A percentile compares a stretch with the other conserved stretches of the same genome.
These are phyloP conservation scores for Zingel zingel DNA, from an alignment of 2,113 vertebrate genomes.

Conservation along the genomic window DNA sequence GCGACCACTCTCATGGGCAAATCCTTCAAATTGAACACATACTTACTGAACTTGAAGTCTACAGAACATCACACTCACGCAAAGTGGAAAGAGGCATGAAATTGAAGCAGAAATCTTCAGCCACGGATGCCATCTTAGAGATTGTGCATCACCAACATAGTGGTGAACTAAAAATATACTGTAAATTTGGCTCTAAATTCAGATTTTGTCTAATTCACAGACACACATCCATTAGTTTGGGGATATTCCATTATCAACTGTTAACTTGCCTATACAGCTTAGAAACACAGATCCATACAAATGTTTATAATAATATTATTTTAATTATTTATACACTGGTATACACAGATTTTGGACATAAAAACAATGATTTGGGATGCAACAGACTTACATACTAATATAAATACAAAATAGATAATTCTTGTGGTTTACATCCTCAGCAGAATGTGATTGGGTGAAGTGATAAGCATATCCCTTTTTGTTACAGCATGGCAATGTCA, in stretches of 20 bases:
- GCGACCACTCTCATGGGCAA: background rate
- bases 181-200: background rate
- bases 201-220: background rate
- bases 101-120: background rate
- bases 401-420: background rate
- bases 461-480: slow-evolving; percentile 29
- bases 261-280: background rate
- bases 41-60: background rate
- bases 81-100: slow-evolving; percentile 13
- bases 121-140: background rate
- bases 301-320: background rate
- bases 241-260: too few species aligned
- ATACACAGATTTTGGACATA: background rate
- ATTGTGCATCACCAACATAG: background rate
- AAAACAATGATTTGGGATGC: background rate
- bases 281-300: background rate
- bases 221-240: background rate
- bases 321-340: too few species aligned
- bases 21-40: background rate
- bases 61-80: background rate
- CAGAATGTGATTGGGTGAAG: background rate
- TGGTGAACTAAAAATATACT: background rate
- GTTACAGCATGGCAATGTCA: slow-evolving; percentile 6
- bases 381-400: background rate
- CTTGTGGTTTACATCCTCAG: background rate